These are phyloP conservation scores for Avahi laniger DNA, from an alignment of 2,797 vertebrate species.

Conservation along the genomic window DNA sequence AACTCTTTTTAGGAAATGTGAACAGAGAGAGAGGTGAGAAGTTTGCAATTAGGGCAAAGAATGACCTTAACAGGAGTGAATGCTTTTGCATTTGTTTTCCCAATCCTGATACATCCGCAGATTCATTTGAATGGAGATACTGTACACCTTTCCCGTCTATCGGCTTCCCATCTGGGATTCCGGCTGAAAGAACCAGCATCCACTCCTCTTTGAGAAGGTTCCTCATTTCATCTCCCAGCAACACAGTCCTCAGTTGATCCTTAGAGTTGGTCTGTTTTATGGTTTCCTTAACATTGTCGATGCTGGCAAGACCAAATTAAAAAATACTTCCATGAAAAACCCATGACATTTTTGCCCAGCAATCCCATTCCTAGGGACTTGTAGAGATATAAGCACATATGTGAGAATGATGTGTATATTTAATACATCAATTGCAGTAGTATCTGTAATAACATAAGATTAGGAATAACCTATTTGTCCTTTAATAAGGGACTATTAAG, in stretches of 20 bases:
- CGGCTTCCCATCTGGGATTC: background rate
- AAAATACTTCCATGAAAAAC: background rate
- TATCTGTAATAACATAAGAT: background rate
- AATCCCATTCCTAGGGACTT: background rate
- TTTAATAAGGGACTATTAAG: slow-evolving; percentile 4
- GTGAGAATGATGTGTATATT: background rate
- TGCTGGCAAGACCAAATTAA: background rate
- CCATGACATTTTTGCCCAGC: background rate
- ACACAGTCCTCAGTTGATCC: background rate
- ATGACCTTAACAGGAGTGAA: background rate
- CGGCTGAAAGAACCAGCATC: background rate
- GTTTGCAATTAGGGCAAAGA: slow-evolving; percentile 16
- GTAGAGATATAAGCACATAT: background rate
- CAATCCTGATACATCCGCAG: background rate
- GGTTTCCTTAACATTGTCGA: background rate
- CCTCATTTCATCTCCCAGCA: background rate
- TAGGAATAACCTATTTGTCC: background rate
- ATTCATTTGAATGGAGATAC: background rate
- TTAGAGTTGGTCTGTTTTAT: background rate
- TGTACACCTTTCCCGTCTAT: background rate
- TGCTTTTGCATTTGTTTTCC: background rate
- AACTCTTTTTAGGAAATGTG: background rate
- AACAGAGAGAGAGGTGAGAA: background rate
- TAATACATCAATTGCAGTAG: background rate
- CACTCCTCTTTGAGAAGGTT: background rate